Base-by-base conservation (phyloP, 2,113 vertebrate species). In the Cyprinus carpio region DNA sequence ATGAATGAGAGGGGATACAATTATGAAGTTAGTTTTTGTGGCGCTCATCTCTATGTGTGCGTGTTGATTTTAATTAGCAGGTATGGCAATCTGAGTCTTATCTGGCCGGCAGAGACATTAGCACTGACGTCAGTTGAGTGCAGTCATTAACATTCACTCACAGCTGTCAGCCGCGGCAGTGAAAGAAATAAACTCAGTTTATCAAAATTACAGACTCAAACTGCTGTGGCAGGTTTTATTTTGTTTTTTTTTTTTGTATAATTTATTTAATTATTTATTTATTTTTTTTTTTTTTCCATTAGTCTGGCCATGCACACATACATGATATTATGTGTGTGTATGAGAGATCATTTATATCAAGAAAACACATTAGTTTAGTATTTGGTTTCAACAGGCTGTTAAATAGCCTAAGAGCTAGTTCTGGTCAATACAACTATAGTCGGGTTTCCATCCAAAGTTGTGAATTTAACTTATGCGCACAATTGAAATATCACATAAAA, bases 61-160 rank as follows among this genome's bases (percentile, higher is more conserved):
- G 40, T 84, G 74, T 64, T 89, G 83, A 83, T 89, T 88, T 91
- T 90, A 89, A 84, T 85, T 91, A 86, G 90, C 88, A 88, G 87
- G 51, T 67, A 43, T 80, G 84, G 86, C 74, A 54, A 76, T 88
- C 49, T 11, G 85, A 87, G 88, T 85, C 89, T 83, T 83, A 87
- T 87, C 81, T 78, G 25, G 34, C 56, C 4, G 4, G 15, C 37
- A 77, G 40, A 83, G 20, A 65, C 56, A 71, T 77, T 51, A 46
- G 37, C 60, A 31, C 25, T 78, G 75, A 69, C 46, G 25, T 54
- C 23, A 81, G 58, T 25, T 4, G 58, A 72, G 60, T 64, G 20
- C 49, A 67, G 29, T 37, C 56, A 29, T 77, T 77, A 84, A 69
- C 65, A 84, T 69, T 25, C 34, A 25, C 37, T 58, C 62, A 23